Evolutionary conservation across 2,888 invertebrate genomes (phyloP), one percentile per base, ranked within the genome.

Genomic region (Nematopogon swammerdamellus): DNA sequence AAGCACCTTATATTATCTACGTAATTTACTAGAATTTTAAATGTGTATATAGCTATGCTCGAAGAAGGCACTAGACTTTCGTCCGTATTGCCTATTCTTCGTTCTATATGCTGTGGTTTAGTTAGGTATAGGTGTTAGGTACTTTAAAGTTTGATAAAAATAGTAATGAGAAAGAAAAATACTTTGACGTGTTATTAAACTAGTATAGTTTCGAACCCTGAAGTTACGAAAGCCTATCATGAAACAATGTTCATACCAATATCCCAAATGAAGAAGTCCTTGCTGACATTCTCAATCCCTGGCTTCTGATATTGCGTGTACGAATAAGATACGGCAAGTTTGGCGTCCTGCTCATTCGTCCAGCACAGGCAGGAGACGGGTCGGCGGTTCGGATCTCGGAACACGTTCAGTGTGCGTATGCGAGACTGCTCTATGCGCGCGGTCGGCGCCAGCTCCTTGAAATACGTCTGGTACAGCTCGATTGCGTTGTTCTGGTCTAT

Each of bases 391-490:
- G 73, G 64, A 62, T 88, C 87, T 55, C 86, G 83, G 63, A 88
- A 89, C 3, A 87, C 82, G 62, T 89, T 89, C 25, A 86, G 80
- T 2, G 87, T 84, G 47, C 83, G 81, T 3, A 84, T 72, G 51
- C 68, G 74, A 53, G 81, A 82, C 51, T 81, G 80, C 61, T 85
- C 84, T 4, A 81, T 74, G 14, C 85, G 70, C 8, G 77, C 68
- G 47, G 69, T 70, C 2, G 70, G 60, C 18, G 77, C 70, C 55
- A 84, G 70, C 50, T 82, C 81, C 36, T 69, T 63, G 63, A 89
- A 92, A 61, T 89, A 91, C 50, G 88, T 83, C 66, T 90, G 82
- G 63, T 91, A 92, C 64, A 92, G 87, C 64, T 91, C 87, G 46
- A 92, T 82, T 1, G 89, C 88, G 63, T 89, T 91, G 64, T 93